Percentiles rank a stretch among this genome's conserved stretches.
These are phyloP conservation scores for Agapetus fuscipes DNA, from an alignment of 2,888 invertebrate species.

Conservation along the genomic window DNA sequence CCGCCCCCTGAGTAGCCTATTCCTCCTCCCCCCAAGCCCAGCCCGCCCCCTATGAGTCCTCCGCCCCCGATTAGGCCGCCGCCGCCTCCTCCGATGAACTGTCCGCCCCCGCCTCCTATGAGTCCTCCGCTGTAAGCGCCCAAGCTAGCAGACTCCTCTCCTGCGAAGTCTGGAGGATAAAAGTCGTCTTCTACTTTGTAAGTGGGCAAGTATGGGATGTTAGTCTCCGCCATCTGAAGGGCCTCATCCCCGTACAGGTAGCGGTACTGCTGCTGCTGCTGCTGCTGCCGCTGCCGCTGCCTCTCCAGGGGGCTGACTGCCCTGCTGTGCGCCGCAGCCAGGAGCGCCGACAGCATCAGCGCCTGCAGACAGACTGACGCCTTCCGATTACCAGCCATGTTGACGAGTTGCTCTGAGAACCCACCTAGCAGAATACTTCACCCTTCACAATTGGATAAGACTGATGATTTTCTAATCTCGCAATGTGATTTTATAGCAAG, in stretches of 20 bases:
- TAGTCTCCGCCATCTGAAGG: constrained; percentile 30
- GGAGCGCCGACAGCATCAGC: constrained; percentile 11
- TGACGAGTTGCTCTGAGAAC: neutral
- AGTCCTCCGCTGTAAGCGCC: constrained; percentile 25
- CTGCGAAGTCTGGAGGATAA: constrained; percentile 32
- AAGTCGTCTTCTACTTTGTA: constrained; percentile 52
- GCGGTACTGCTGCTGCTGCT: constrained; percentile 30
- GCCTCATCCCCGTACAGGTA: constrained; percentile 30
- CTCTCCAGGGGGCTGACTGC: neutral
- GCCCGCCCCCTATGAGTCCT: constrained; percentile 14
- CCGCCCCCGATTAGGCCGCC: constrained; percentile 22
- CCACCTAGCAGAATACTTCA: constrained; percentile 1
- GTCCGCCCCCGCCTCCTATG: constrained; percentile 30
- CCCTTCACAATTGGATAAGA: constrained; percentile 3
- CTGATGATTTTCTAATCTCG: constrained; percentile 14
- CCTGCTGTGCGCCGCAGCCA: constrained; percentile 4
- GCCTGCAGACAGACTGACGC: constrained; percentile 12
- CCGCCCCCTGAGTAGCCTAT: constrained; percentile 29
- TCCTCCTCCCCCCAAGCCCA: constrained; percentile 25
- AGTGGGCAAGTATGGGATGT: constrained; percentile 33
- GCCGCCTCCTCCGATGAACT: constrained; percentile 23
- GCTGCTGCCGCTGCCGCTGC: constrained; percentile 23
- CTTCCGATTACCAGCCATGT: constrained; percentile 8
- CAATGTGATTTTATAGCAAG: constrained; percentile 16
- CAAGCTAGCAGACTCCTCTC: constrained; percentile 26